A percentile compares a stretch with the other conserved stretches of the same genome.
Conservation (phyloP, 2,113 vertebrate genomes). For the Lasiurus borealis region DNA sequence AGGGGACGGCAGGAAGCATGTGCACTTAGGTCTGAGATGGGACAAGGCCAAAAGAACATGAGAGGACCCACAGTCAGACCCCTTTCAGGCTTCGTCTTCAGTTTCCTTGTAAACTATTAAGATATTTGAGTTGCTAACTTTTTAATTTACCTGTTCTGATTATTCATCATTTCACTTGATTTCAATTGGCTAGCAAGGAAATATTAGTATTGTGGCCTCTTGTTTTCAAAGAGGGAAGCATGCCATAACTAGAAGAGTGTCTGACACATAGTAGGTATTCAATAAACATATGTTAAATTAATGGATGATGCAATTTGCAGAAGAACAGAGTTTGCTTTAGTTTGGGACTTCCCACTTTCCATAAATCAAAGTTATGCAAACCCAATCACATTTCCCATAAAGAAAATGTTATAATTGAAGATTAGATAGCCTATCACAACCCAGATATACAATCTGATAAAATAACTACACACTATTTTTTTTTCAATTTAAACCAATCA, state of each 20-base stretch:
- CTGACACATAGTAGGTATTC: neutral
- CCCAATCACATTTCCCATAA: neutral
- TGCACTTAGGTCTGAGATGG: neutral
- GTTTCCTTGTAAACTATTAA: neutral
- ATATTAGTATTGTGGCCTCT: neutral
- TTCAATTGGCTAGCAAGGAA: conserved; percentile 3
- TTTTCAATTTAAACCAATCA: neutral
- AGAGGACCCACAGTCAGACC: neutral
- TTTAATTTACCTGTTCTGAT: neutral
- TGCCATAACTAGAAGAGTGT: neutral
- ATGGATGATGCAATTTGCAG: neutral
- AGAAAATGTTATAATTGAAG: neutral
- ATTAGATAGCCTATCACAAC: neutral
- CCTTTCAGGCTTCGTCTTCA: neutral
- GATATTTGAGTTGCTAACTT: neutral
- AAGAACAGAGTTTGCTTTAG: neutral
- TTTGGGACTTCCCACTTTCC: neutral
- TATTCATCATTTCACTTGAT: neutral
- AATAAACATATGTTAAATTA: neutral
- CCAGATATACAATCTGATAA: neutral
- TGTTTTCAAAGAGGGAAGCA: neutral
- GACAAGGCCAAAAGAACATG: neutral
- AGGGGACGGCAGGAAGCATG: neutral
- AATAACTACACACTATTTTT: neutral
- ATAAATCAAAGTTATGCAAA: neutral